Evolutionary conservation across 2,888 invertebrate genomes (phyloP).

Genomic region (Heliconius erato): DNA sequence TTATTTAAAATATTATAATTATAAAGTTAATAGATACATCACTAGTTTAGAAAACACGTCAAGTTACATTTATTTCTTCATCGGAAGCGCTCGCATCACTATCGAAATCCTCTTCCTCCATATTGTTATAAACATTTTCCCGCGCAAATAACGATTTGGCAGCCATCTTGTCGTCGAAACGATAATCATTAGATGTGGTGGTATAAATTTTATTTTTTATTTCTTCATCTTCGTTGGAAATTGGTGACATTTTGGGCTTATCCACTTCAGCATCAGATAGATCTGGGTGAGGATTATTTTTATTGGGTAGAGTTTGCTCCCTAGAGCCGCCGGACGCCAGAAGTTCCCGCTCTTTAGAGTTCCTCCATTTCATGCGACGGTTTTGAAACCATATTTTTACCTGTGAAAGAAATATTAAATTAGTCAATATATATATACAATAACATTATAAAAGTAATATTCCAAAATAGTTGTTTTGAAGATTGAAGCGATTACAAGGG

Average conservation of each 20-base stretch:
- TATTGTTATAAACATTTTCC: slow-evolving; percentile 66
- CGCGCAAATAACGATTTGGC: slow-evolving; percentile 64
- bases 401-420: slow-evolving; percentile 64
- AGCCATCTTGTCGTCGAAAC: slow-evolving; percentile 79
- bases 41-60: slow-evolving; percentile 82
- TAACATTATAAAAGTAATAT: no score
- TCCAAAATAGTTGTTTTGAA: no score
- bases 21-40: slow-evolving; percentile 16
- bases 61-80: slow-evolving; percentile 95
- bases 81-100: slow-evolving; percentile 89
- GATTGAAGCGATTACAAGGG: no score
- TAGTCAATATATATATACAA: background rate
- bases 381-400: slow-evolving; percentile 96
- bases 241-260: slow-evolving; percentile 88
- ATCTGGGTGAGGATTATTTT: slow-evolving; percentile 98
- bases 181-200: slow-evolving; percentile 67
- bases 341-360: slow-evolving; percentile 98
- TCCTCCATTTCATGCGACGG: slow-evolving; percentile 99
- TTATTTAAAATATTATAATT: background rate
- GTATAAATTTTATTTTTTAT: slow-evolving; percentile 72
- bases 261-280: slow-evolving; percentile 95
- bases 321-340: slow-evolving; percentile 96
- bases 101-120: slow-evolving; percentile 80
- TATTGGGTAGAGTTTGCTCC: slow-evolving; percentile 97
- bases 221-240: slow-evolving; percentile 78